These are phyloP conservation scores for Ibidorhyncha struthersii DNA, from an alignment of 2,113 vertebrate genomes.

Conservation along the genomic window DNA sequence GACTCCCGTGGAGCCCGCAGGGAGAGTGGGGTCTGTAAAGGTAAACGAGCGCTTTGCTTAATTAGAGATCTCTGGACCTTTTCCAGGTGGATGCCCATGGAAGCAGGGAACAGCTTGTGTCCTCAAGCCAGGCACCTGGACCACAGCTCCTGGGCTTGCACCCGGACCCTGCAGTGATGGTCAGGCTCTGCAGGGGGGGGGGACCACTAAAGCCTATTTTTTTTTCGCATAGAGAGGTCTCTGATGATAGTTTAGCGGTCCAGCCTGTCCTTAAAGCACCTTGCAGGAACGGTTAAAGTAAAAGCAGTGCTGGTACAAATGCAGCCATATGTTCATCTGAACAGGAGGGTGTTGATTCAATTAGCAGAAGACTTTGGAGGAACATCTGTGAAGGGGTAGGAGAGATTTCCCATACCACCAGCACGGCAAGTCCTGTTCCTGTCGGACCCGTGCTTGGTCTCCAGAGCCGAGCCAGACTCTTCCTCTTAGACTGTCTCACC, in stretches of 20 bases:
- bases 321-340: not conserved
- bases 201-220: not conserved
- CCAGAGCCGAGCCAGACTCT: not conserved
- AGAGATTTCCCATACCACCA: not conserved
- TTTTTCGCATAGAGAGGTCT: not conserved
- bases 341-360: not conserved
- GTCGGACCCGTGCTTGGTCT: accelerated
- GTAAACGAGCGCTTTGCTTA: not conserved
- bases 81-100: not conserved
- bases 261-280: slow-evolving; percentile 25
- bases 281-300: not conserved
- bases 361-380: not conserved
- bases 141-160: not conserved
- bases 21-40: not conserved
- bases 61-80: slow-evolving; percentile 22
- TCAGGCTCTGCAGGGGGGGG: not conserved
- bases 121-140: not conserved
- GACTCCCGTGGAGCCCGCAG: not conserved
- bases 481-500: not conserved
- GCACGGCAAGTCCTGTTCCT: not conserved
- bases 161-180: not conserved
- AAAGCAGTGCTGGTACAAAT: not conserved
- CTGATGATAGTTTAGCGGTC: not conserved
- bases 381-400: not conserved
- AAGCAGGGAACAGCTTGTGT: not conserved